Percentiles rank a stretch among this genome's conserved stretches.
These are phyloP conservation scores for Varanus salvator DNA, from an alignment of 2,113 vertebrate species.

Conservation along the genomic window DNA sequence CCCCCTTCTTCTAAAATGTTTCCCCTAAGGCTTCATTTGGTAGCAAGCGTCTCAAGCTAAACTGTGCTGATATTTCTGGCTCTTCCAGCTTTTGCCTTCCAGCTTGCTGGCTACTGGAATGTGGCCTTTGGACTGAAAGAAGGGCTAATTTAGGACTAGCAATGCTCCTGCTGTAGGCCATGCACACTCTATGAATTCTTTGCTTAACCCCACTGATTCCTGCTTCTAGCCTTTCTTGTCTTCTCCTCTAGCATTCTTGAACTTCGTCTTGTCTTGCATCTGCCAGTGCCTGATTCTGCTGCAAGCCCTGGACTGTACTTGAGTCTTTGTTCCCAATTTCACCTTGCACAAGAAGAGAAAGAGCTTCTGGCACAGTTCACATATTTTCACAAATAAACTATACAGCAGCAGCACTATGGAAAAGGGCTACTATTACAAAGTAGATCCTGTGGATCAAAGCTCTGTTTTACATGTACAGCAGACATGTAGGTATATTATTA, in stretches of 20 bases:
- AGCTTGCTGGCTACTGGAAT: no score
- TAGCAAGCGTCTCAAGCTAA: no score
- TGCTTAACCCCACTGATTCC: background rate
- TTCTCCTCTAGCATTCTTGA: background rate
- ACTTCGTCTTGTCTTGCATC: background rate
- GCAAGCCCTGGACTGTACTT: background rate
- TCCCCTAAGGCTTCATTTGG: no score
- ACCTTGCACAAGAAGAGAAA: background rate
- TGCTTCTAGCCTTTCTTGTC: background rate
- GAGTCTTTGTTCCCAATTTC: background rate
- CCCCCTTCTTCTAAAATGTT: no score
- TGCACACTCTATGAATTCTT: background rate
- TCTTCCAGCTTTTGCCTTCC: no score
- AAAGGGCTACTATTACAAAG: background rate
- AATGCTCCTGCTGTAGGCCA: background rate
- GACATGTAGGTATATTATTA: no score
- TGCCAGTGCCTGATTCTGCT: background rate
- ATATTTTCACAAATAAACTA: background rate
- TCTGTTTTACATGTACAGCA: no score
- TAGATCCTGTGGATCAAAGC: background rate
- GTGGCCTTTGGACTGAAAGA: no score
- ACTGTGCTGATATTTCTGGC: no score
- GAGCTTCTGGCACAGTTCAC: background rate
- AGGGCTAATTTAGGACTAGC: no score
- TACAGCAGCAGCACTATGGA: background rate